Evolutionary conservation across 2,888 invertebrate genomes (phyloP).

Genomic region (Dicyrtomina minuta): DNA sequence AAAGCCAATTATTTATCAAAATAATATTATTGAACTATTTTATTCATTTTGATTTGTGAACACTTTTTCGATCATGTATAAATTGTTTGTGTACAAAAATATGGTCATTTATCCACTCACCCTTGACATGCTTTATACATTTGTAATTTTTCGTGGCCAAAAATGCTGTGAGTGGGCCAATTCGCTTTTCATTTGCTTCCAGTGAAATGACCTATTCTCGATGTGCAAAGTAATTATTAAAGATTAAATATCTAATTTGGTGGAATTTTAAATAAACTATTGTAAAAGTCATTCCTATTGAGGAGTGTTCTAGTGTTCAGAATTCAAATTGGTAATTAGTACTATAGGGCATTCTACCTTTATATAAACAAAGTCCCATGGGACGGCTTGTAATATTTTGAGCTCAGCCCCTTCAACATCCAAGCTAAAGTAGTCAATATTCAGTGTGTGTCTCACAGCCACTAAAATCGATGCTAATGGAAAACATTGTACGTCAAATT

Average conservation of each 20-base stretch:
- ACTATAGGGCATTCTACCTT: not conserved
- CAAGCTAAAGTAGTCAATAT: constrained; percentile 1
- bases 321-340: too few species aligned
- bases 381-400: not conserved
- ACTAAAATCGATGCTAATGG: not conserved
- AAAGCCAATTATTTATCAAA: too few species aligned
- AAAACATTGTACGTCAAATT: not conserved
- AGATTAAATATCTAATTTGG: too few species aligned
- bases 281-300: too few species aligned
- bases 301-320: too few species aligned
- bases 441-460: not conserved
- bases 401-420: constrained; percentile 3
- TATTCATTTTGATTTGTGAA: too few species aligned
- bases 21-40: too few species aligned
- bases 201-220: too few species aligned
- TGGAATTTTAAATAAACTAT: too few species aligned
- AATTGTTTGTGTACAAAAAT: too few species aligned
- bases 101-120: not conserved
- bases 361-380: constrained; percentile 1
- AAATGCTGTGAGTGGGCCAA: not conserved
- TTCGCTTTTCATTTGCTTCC: not conserved
- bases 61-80: too few species aligned
- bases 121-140: not conserved
- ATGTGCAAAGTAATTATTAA: too few species aligned
- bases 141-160: not conserved